Evolutionary conservation across 2,888 invertebrate species (phyloP).

Genomic region (Melolontha melolontha): DNA sequence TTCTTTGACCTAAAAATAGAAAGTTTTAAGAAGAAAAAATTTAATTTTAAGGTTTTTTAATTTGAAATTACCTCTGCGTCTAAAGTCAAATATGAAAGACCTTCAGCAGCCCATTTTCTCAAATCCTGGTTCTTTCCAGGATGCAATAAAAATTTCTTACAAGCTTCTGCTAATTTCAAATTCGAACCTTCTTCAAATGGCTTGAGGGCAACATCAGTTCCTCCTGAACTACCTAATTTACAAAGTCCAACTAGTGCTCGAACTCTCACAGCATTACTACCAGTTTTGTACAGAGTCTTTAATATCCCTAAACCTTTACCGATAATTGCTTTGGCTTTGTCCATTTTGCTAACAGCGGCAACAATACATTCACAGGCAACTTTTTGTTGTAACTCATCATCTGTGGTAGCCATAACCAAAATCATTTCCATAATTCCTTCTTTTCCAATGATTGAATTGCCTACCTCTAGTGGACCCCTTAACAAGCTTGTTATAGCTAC

Average conservation of each 20-base stretch:
- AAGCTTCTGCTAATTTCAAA: constrained; percentile 91
- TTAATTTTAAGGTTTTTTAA: not conserved
- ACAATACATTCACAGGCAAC: constrained; percentile 96
- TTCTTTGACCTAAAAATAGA: constrained; percentile 81
- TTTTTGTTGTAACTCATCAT: constrained; percentile 90
- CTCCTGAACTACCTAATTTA: constrained; percentile 94
- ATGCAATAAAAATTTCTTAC: constrained; percentile 89
- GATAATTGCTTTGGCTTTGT: constrained; percentile 92
- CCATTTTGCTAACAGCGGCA: constrained; percentile 96
- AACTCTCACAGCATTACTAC: constrained; percentile 90
- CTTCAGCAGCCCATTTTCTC: constrained; percentile 96
- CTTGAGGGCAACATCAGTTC: constrained; percentile 92
- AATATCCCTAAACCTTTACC: constrained; percentile 88
- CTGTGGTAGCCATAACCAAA: constrained; percentile 94
- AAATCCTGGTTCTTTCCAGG: constrained; percentile 89
- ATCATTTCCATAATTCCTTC: constrained; percentile 96
- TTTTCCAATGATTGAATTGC: constrained; percentile 84
- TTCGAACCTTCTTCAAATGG: constrained; percentile 97
- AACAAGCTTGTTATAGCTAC: constrained; percentile 91
- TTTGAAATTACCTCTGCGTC: constrained; percentile 81
- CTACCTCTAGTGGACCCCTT: constrained; percentile 93
- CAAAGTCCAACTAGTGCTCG: constrained; percentile 93
- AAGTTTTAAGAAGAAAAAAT: constrained; percentile 1
- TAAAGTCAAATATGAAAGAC: constrained; percentile 93
- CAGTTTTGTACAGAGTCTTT: constrained; percentile 91